Percentiles rank a stretch among this genome's conserved stretches.
These are phyloP conservation scores for Dinoponera quadriceps DNA, from an alignment of 1,140 invertebrate genomes.

Conservation along the genomic window DNA sequence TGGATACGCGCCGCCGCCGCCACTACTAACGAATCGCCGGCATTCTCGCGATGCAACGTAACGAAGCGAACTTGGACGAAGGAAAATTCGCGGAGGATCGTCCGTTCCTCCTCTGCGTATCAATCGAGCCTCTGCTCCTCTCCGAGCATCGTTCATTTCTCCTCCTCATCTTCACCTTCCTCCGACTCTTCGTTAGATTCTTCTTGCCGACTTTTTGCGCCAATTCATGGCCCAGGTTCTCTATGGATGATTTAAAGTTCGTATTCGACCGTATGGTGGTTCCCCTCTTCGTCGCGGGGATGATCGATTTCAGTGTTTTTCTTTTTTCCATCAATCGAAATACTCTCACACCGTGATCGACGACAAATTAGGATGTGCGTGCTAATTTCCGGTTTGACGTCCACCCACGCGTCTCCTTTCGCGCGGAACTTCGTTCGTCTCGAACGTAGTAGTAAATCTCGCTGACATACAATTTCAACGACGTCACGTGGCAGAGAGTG, in stretches of 20 bases:
- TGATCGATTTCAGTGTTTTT: neutral
- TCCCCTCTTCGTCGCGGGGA: neutral
- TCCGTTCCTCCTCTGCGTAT: constrained; percentile 7
- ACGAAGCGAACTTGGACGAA: constrained; percentile 30
- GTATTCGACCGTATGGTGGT: too few species aligned
- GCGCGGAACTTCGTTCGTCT: constrained; percentile 2
- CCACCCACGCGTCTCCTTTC: neutral
- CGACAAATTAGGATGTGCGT: constrained; percentile 3
- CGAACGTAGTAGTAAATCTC: constrained; percentile 62
- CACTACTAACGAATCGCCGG: constrained; percentile 64
- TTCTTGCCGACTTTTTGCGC: constrained; percentile 24
- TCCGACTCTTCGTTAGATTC: neutral
- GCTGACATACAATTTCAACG: constrained; percentile 69
- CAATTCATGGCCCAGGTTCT: constrained; percentile 12
- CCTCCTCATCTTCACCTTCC: constrained; percentile 19
- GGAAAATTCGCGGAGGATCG: constrained; percentile 10
- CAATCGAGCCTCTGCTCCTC: constrained; percentile 18
- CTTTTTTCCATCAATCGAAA: neutral
- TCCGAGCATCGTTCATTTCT: neutral
- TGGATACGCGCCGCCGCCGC: constrained; percentile 45
- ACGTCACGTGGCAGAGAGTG: constrained; percentile 65
- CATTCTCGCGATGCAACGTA: constrained; percentile 57
- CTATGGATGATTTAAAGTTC: neutral
- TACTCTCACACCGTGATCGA: neutral
- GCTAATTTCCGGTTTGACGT: constrained; percentile 2